Conservation (phyloP, 2,113 vertebrate genomes). For the Steatornis caripensis region DNA sequence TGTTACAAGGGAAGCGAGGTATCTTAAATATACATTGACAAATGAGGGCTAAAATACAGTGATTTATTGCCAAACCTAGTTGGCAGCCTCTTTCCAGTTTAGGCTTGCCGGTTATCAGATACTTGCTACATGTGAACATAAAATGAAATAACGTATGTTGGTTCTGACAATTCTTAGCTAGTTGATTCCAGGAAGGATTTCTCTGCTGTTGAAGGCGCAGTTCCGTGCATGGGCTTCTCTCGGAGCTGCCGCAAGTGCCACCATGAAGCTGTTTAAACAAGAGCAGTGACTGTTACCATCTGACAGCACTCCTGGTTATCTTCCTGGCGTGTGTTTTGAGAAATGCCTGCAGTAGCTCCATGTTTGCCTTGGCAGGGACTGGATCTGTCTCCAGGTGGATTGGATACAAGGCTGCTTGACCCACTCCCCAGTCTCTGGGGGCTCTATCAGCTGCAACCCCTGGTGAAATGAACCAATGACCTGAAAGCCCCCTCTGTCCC, state of each 20-base stretch:
- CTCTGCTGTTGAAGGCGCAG: not conserved
- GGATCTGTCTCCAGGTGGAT: not conserved
- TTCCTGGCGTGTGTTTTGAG: not conserved
- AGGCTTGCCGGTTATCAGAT: not conserved
- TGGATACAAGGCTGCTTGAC: fast-evolving
- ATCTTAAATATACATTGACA: not conserved
- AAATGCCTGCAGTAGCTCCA: not conserved
- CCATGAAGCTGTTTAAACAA: not conserved
- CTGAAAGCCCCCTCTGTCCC: not conserved
- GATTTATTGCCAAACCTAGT: not conserved
- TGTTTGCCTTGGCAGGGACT: not conserved
- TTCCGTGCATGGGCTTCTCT: not conserved
- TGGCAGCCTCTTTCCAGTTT: not conserved
- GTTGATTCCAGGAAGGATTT: not conserved
- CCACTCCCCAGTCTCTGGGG: fast-evolving
- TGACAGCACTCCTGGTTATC: fast-evolving
- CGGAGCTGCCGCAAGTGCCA: not conserved
- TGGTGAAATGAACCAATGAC: not conserved
- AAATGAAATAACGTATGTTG: not conserved
- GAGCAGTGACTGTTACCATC: not conserved
- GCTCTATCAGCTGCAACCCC: not conserved
- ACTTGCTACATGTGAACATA: not conserved
- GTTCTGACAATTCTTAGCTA: not conserved
- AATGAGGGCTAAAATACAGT: not conserved
- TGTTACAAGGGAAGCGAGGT: not conserved